phyloP scores from a whole-genome alignment of 2,888 invertebrate species.

The Halictus quadricinctus region DNA sequence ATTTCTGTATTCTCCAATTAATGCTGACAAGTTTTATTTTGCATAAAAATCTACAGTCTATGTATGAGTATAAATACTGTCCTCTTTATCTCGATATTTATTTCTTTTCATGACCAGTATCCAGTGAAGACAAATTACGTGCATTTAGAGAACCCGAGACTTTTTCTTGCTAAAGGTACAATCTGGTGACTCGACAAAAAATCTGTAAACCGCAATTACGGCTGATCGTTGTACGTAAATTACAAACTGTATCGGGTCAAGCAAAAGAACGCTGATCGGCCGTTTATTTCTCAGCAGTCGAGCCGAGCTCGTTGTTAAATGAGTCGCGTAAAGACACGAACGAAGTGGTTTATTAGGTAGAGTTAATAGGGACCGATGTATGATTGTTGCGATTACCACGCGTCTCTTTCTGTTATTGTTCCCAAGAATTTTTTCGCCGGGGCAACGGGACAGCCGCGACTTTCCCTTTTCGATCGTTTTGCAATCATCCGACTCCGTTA shows the following conservation, averaged over 20 bases:
- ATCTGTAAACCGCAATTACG: background rate
- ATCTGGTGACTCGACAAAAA: background rate
- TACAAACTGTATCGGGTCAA: background rate
- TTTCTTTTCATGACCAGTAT: background rate
- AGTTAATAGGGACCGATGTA: constrained; percentile 10
- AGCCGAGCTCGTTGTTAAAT: background rate
- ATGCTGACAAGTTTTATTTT: background rate
- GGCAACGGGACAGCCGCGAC: background rate
- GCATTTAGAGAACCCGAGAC: background rate
- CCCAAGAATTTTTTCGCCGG: background rate
- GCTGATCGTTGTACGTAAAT: background rate
- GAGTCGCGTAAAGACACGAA: background rate
- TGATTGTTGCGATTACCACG: constrained; percentile 27
- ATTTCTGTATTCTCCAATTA: background rate
- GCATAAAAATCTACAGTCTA: background rate
- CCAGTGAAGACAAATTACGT: background rate
- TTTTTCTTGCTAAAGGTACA: background rate
- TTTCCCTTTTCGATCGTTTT: constrained; percentile 24
- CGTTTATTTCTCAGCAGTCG: background rate
- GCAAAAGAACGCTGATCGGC: background rate
- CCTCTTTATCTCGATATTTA: background rate
- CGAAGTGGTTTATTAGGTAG: background rate
- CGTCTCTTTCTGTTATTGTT: constrained; percentile 10
- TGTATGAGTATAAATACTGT: background rate
- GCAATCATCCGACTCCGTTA: constrained; percentile 44